These are phyloP conservation scores for Caenorhabditis remanei DNA, from an alignment of 1,140 invertebrate species.

Conservation along the genomic window DNA sequence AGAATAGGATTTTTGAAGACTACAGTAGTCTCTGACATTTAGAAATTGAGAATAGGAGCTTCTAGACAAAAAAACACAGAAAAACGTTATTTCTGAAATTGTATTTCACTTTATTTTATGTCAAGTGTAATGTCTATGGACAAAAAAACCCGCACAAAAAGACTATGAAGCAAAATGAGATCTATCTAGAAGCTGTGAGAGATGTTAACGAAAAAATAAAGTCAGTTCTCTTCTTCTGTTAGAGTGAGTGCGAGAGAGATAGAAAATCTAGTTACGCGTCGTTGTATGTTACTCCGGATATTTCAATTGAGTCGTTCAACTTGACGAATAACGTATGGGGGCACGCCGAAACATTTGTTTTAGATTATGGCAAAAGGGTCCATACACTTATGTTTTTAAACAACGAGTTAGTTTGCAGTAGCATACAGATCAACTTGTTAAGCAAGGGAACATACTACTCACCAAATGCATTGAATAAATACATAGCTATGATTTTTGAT, in stretches of 20 bases:
- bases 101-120: background rate
- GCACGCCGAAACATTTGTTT: constrained; percentile 39
- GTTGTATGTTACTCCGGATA: constrained; percentile 55
- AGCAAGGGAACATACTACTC: no score
- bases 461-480: background rate
- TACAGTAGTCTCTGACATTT: no score
- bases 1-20: background rate
- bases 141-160: background rate
- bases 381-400: background rate
- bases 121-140: constrained; percentile 30
- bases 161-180: constrained; percentile 35
- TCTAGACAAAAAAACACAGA: background rate
- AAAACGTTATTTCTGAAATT: background rate
- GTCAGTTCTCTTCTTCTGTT: constrained; percentile 44
- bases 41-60: background rate
- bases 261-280: constrained; percentile 53
- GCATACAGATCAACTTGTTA: no score
- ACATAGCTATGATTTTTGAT: no score
- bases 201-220: constrained; percentile 48
- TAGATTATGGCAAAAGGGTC: constrained; percentile 12
- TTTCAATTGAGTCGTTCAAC: constrained; percentile 55
- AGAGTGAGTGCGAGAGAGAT: constrained; percentile 26
- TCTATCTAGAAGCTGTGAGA: constrained; percentile 45
- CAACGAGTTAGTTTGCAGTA: no score
- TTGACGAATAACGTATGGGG: constrained; percentile 56